Evolutionary conservation across 2,797 vertebrate species (phyloP).

Genomic region (Remorina albescens): DNA sequence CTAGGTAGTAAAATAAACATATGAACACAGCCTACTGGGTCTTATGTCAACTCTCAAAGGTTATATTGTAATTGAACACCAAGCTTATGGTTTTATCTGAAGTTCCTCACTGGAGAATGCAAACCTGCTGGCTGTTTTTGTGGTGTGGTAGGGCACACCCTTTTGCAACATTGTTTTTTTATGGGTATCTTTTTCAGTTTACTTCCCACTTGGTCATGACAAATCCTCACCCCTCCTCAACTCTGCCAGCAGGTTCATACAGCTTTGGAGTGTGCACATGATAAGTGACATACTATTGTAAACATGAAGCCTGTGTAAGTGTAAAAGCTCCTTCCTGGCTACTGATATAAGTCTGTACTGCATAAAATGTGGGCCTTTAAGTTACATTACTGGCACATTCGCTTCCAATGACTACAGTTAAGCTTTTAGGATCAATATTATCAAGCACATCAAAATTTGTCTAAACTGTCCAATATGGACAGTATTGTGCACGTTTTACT

Average conservation of each 20-base stretch:
- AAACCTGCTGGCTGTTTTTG: constrained; percentile 3
- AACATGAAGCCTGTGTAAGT: neutral
- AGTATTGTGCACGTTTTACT: neutral
- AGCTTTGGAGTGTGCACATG: neutral
- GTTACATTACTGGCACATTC: neutral
- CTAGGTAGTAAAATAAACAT: constrained; percentile 29
- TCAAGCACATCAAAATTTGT: neutral
- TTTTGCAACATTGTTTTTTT: neutral
- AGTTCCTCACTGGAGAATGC: constrained; percentile 15
- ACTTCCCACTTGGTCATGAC: constrained; percentile 3
- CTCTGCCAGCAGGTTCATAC: neutral
- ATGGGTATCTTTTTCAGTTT: neutral
- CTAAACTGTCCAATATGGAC: neutral
- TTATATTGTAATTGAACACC: neutral
- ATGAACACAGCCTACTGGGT: neutral
- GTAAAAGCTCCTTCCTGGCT: neutral
- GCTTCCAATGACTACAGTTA: neutral
- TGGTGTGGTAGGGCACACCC: constrained; percentile 22
- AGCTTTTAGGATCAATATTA: neutral
- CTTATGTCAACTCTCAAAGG: constrained; percentile 9
- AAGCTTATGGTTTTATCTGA: neutral
- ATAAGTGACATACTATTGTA: neutral
- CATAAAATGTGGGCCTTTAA: neutral
- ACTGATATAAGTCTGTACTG: neutral
- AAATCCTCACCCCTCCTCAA: neutral